These are phyloP conservation scores for Eclectus roratus DNA, from an alignment of 2,113 vertebrate genomes.

Conservation along the genomic window DNA sequence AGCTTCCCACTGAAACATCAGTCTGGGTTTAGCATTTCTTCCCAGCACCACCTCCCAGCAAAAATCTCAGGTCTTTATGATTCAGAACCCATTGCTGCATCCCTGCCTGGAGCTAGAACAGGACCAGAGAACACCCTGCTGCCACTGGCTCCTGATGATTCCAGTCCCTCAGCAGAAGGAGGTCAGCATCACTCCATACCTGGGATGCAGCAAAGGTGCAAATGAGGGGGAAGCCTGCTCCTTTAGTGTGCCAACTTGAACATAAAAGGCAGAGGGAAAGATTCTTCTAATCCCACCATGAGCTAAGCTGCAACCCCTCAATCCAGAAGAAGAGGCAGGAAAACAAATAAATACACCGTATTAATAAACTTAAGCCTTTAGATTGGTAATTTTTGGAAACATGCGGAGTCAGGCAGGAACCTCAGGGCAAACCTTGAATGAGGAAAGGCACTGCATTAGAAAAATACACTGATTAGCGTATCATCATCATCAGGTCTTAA, in stretches of 20 bases:
- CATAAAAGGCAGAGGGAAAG: not conserved
- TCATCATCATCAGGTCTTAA: not conserved
- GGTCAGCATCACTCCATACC: not conserved
- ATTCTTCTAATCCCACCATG: not conserved
- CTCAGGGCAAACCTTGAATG: not conserved
- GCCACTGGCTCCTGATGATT: rapidly evolving
- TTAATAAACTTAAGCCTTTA: not conserved
- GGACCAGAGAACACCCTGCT: not conserved
- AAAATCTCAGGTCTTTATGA: not conserved
- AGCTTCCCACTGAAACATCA: not conserved
- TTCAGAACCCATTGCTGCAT: not conserved
- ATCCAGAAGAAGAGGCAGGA: not conserved
- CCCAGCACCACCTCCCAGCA: not conserved
- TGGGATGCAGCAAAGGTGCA: not conserved
- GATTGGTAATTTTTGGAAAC: not conserved
- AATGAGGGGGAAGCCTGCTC: not conserved
- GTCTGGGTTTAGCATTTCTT: not conserved
- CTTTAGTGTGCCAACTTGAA: not conserved
- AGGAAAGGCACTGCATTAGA: not conserved
- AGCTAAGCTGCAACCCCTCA: not conserved
- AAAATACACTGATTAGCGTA: not conserved
- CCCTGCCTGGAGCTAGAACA: not conserved
- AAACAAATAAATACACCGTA: not conserved
- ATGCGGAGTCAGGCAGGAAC: not conserved
- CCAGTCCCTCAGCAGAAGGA: not conserved